phyloP scores from a whole-genome alignment of 2,797 vertebrate species.

The Gambelia wislizenii region DNA sequence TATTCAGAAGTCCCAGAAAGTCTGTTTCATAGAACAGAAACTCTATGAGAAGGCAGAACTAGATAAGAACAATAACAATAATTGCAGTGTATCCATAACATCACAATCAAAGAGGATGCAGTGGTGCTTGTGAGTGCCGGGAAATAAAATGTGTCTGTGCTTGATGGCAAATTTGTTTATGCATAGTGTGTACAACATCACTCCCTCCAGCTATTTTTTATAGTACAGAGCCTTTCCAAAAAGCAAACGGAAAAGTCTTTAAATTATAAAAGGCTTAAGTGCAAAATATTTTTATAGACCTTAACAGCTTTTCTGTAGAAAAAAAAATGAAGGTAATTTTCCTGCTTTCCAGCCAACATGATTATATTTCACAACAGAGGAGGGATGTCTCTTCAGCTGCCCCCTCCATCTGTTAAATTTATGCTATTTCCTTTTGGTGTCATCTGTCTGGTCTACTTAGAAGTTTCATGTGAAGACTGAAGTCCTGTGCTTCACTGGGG shows the following conservation, averaged over 20 bases:
- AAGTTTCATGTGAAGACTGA: not conserved
- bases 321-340: slow-evolving; percentile 4
- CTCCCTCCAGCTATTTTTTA: slow-evolving; percentile 7
- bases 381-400: not conserved
- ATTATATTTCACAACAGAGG: not conserved
- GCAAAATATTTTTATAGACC: not conserved
- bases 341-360: not conserved
- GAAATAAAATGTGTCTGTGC: not conserved
- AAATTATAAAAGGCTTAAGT: slow-evolving; percentile 7
- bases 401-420: not conserved
- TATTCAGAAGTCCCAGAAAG: not conserved
- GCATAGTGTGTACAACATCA: not conserved
- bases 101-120: not conserved
- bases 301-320: not conserved
- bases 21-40: not conserved
- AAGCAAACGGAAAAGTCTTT: not conserved
- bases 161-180: not conserved
- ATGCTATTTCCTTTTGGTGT: not conserved
- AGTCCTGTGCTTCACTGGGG: not conserved
- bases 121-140: not conserved
- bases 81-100: not conserved
- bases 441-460: not conserved
- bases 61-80: not conserved
- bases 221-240: slow-evolving; percentile 4
- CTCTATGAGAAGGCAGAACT: not conserved